Evolutionary conservation across 2,888 invertebrate species (phyloP).

Genomic region (Blastobasis adustella): DNA sequence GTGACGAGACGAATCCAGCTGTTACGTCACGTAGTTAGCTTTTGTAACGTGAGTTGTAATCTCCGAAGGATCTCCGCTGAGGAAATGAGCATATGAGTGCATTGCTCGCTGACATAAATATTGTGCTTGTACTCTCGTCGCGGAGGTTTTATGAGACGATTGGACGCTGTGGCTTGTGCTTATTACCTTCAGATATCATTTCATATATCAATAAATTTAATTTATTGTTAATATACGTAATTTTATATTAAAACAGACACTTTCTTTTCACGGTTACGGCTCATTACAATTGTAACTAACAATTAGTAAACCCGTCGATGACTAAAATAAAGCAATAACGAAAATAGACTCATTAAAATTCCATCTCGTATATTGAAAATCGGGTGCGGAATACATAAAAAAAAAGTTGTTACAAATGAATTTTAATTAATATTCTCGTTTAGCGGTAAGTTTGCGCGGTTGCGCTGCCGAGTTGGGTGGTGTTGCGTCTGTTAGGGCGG

Average conservation of each 20-base stretch:
- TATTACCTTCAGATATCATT: too few species aligned
- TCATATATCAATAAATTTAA: too few species aligned
- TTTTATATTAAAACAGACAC: too few species aligned
- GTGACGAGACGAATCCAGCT: slow-evolving; percentile 39
- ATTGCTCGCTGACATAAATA: background rate
- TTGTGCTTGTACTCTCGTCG: too few species aligned
- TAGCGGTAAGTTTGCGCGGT: slow-evolving; percentile 53
- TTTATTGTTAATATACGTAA: too few species aligned
- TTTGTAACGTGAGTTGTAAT: slow-evolving; percentile 23
- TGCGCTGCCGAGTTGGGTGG: slow-evolving; percentile 51
- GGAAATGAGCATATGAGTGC: background rate
- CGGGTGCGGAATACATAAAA: slow-evolving; percentile 26
- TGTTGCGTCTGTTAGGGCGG: slow-evolving; percentile 35
- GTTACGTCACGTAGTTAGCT: slow-evolving; percentile 27
- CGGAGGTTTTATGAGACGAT: too few species aligned
- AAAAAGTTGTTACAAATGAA: slow-evolving; percentile 24
- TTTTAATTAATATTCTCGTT: slow-evolving; percentile 51
- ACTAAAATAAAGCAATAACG: too few species aligned
- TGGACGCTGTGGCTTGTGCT: too few species aligned
- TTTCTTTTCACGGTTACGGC: too few species aligned
- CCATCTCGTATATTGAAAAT: slow-evolving; percentile 1
- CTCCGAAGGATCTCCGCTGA: background rate
- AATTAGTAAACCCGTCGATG: too few species aligned
- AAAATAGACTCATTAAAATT: background rate
- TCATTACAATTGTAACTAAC: too few species aligned